Evolutionary conservation across 2,797 vertebrate genomes (phyloP), one percentile per base, ranked within the genome.

Genomic region (Periophthalmus magnuspinnatus): DNA sequence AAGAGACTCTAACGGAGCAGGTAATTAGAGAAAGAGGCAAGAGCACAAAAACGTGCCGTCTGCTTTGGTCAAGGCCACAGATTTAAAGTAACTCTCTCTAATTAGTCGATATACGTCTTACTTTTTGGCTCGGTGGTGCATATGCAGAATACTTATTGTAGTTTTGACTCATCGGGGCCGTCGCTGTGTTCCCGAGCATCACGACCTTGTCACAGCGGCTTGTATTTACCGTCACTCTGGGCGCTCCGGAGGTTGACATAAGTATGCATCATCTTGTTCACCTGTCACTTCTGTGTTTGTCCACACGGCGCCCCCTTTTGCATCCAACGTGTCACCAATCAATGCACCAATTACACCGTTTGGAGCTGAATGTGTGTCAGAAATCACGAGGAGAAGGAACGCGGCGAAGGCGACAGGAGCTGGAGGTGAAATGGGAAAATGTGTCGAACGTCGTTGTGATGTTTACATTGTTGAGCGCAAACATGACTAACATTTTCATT

Each of bases 301-400:
- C 61, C 1, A 11, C 1, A 19, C 13, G 3, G 33, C 9, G 11
- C 6, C 47, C 1, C 33, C n/a, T n/a, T 59, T 74, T 62, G 66
- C 74, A 70, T 78, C 69, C 64, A 56, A 59, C 64, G 14, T 60
- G 73, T 74, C 74, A 62, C 74, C 76, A 54, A 84, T 81, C 76
- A 77, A 81, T 77, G 69, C 14, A 52, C 54, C 65, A 66, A 69
- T 81, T 75, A 67, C 67, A 36, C 41, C 1, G 8, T 19, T n/a
- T 55, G 69, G 75, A 80, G 16, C 11, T n/a, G n/a, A n/a, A n/a
- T n/a, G n/a, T n/a, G n/a, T n/a, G n/a, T n/a, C n/a, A n/a, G n/a
- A n/a, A n/a, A n/a, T n/a, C n/a, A n/a, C n/a, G n/a, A n/a, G n/a
- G n/a, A n/a, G n/a, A n/a, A n/a, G n/a, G n/a, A n/a, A n/a, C n/a